Evolutionary conservation across 23 tunicate species (phyloP).

Genomic region (Styela plicata): DNA sequence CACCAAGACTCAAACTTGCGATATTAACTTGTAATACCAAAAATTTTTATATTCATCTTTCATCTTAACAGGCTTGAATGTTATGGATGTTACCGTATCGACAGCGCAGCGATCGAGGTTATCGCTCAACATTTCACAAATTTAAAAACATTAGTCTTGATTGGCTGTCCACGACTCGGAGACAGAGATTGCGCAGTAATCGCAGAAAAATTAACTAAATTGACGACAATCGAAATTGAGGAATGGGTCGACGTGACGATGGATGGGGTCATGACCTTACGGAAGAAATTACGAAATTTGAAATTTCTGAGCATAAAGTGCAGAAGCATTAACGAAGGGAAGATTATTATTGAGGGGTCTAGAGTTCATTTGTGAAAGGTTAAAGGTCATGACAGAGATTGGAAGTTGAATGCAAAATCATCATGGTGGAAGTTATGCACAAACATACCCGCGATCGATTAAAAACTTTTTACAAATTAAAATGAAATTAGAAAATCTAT

Average conservation of each 20-base stretch:
- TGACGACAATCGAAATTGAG: conserved; percentile 60
- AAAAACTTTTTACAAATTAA: too few species aligned
- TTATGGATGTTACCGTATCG: conserved; percentile 54
- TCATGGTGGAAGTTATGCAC: too few species aligned
- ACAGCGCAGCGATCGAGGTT: conserved; percentile 41
- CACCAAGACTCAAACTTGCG: too few species aligned
- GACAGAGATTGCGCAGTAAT: conserved; percentile 38
- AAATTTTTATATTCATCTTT: too few species aligned
- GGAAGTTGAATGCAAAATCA: too few species aligned
- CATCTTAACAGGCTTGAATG: conserved; percentile 44
- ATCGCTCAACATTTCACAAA: conserved; percentile 46
- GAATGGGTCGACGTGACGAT: conserved; percentile 60
- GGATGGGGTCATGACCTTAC: conserved; percentile 31
- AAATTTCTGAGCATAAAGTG: conserved; percentile 65
- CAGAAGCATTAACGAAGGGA: conserved; percentile 42
- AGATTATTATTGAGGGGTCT: conserved; percentile 56
- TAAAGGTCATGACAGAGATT: too few species aligned
- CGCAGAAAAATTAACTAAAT: conserved; percentile 20
- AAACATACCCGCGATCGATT: too few species aligned
- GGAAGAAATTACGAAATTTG: conserved; percentile 21
- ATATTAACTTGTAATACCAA: too few species aligned
- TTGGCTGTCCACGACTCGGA: conserved; percentile 61
- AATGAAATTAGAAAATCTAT: too few species aligned
- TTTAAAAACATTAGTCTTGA: conserved; percentile 28
- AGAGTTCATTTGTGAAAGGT: conserved; percentile 31